Conservation (phyloP, 2,888 invertebrate species). For the Lasioglossum zephyrum region DNA sequence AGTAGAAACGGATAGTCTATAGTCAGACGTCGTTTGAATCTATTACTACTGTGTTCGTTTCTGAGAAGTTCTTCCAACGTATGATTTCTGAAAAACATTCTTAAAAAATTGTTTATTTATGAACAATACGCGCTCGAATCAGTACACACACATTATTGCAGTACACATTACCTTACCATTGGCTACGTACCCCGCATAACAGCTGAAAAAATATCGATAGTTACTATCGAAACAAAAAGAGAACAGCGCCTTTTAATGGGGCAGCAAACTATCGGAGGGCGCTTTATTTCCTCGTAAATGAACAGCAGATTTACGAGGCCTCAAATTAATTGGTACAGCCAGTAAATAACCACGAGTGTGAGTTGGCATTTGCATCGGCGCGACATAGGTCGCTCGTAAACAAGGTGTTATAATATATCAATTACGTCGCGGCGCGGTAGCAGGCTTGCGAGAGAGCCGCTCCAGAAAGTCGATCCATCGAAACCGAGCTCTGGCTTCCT, state of each 20-base stretch:
- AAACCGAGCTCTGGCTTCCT: constrained; percentile 34
- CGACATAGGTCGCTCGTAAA: constrained; percentile 24
- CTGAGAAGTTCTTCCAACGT: background rate
- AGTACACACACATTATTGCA: background rate
- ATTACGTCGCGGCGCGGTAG: constrained; percentile 29
- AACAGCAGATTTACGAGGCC: background rate
- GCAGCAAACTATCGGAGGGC: background rate
- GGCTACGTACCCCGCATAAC: too few relatives aligned
- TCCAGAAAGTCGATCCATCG: constrained; percentile 51
- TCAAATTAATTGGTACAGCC: background rate
- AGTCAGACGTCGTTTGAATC: background rate
- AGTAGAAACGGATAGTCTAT: background rate
- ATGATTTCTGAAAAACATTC: background rate
- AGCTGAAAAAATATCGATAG: background rate
- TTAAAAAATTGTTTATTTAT: background rate
- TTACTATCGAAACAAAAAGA: background rate
- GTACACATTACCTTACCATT: background rate
- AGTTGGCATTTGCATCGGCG: constrained; percentile 13
- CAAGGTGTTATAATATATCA: constrained; percentile 46
- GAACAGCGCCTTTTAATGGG: background rate
- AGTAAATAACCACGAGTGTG: background rate
- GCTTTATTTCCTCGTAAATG: background rate
- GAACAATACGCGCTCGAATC: background rate
- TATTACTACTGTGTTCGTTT: background rate
- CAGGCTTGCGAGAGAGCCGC: constrained; percentile 20